phyloP scores from a whole-genome alignment of 2,113 vertebrate species.

The Tenebrosternarchus preto region DNA sequence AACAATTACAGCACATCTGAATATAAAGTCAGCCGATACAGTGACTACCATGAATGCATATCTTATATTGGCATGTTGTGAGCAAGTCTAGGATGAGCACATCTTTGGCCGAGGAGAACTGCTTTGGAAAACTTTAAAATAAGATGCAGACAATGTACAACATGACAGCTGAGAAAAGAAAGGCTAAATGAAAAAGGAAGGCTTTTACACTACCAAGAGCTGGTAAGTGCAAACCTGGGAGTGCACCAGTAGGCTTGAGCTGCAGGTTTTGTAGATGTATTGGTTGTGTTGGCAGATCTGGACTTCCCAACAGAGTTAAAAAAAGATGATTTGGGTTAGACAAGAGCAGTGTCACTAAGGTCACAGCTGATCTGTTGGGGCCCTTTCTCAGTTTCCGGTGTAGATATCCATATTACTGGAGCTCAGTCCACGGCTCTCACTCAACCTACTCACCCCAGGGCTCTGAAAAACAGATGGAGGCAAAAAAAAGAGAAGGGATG shows the following conservation, averaged over 20 bases:
- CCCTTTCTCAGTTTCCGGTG: slow-evolving; percentile 64
- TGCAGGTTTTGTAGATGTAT: neutral
- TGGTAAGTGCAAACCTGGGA: neutral
- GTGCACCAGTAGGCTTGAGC: neutral
- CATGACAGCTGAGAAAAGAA: neutral
- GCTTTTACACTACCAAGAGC: neutral
- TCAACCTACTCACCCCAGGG: slow-evolving; percentile 58
- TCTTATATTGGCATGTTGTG: neutral
- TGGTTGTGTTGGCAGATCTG: neutral
- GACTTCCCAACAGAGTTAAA: neutral
- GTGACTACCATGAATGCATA: neutral
- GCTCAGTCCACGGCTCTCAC: slow-evolving; percentile 74
- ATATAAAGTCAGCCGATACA: neutral
- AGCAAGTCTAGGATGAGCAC: neutral
- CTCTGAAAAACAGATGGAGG: slow-evolving; percentile 52
- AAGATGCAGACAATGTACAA: neutral
- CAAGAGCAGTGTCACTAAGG: neutral
- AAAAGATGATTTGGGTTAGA: neutral
- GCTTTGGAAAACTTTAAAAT: neutral
- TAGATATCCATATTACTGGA: slow-evolving; percentile 78
- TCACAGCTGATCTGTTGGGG: neutral
- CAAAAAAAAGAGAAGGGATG: neutral
- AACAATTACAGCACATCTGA: no score
- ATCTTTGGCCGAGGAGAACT: neutral
- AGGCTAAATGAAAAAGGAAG: neutral